A percentile compares a stretch with the other conserved stretches of the same genome.
Conservation (phyloP, 2,888 invertebrate genomes). For the Strigamia transsilvanica region DNA sequence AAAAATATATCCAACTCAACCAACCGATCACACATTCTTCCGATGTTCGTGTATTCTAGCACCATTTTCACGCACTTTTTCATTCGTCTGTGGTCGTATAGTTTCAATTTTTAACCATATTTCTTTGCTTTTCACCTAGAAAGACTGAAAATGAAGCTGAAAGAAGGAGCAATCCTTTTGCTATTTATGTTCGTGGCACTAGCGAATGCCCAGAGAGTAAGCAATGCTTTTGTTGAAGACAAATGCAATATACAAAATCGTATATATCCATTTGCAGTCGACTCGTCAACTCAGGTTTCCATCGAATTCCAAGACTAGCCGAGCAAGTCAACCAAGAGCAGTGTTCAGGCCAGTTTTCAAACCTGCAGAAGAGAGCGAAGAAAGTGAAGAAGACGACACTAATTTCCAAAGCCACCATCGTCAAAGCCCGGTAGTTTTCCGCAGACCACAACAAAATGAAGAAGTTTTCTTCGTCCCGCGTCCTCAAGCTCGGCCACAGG, state of each 20-base stretch:
- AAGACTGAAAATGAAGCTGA: not conserved
- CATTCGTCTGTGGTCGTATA: too few relatives aligned
- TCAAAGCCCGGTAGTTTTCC: conserved; percentile 36
- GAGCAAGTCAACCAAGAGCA: not conserved
- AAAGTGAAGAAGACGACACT: conserved; percentile 28
- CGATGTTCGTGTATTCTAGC: not conserved
- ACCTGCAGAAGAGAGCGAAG: conserved; percentile 17
- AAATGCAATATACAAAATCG: too few relatives aligned
- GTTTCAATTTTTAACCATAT: too few relatives aligned
- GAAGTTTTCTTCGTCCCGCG: not conserved
- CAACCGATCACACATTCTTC: not conserved
- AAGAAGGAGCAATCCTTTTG: not conserved
- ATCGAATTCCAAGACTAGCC: not conserved
- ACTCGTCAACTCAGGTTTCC: conserved; percentile 21
- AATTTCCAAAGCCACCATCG: not conserved
- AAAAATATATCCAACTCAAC: not conserved
- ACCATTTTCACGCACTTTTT: too few relatives aligned
- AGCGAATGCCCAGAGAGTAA: not conserved
- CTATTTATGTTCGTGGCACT: not conserved
- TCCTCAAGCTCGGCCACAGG: not conserved
- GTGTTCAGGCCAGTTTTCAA: not conserved
- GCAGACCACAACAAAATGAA: conserved; percentile 26
- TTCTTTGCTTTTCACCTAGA: too few relatives aligned
- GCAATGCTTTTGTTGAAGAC: not conserved
- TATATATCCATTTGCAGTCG: not conserved